These are phyloP conservation scores for Glaucopsyche alexis DNA, from an alignment of 2,888 invertebrate species.

Conservation along the genomic window DNA sequence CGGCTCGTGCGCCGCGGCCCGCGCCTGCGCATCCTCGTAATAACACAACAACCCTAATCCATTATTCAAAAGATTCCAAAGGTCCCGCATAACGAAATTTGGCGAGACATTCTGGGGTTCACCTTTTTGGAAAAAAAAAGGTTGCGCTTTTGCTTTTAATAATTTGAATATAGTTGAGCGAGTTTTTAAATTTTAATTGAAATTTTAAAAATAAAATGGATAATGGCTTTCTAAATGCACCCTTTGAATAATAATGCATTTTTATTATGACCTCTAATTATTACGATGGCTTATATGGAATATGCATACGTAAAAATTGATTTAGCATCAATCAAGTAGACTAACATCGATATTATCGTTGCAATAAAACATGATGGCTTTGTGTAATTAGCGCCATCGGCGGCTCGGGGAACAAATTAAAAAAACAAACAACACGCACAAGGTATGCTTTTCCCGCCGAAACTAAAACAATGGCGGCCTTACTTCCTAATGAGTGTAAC, in stretches of 20 bases:
- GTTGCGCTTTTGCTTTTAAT: background rate
- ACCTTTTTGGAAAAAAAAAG: conserved; percentile 44
- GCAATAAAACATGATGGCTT: conserved; percentile 19
- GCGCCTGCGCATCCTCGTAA: conserved; percentile 61
- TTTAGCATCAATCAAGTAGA: conserved; percentile 6
- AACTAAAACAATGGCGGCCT: conserved; percentile 61
- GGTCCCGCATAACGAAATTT: conserved; percentile 57
- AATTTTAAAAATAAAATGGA: too few relatives aligned
- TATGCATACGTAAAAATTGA: background rate
- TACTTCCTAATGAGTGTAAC: conserved; percentile 67
- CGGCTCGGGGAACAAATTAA: conserved; percentile 57
- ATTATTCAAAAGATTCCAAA: conserved; percentile 67
- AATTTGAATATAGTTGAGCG: background rate
- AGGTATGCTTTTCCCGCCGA: conserved; percentile 64
- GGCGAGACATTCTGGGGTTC: conserved; percentile 23
- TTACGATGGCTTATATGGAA: background rate
- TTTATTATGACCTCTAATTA: background rate
- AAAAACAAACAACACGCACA: conserved; percentile 69
- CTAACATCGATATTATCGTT: conserved; percentile 34
- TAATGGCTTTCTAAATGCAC: too few relatives aligned
- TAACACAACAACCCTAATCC: conserved; percentile 62
- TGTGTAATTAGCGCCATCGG: conserved; percentile 55
- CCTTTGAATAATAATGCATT: background rate
- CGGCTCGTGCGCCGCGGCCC: conserved; percentile 70
- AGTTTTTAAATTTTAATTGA: background rate